phyloP scores from a whole-genome alignment of 2,888 invertebrate species.

The Nemurella pictetii region DNA sequence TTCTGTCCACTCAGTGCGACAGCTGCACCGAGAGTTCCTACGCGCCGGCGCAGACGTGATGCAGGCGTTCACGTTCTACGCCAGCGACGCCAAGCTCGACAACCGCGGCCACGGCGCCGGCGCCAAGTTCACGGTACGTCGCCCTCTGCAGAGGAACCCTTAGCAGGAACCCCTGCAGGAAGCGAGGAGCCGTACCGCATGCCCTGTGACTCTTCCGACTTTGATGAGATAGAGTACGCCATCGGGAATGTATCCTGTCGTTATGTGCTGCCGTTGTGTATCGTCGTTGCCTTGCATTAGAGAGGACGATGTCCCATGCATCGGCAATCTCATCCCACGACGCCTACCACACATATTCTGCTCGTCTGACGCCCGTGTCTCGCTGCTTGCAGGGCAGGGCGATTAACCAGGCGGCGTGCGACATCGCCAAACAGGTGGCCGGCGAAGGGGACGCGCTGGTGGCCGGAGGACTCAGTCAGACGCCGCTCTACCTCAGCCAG shows the following conservation, averaged over 20 bases:
- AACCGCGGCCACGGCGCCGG: slow-evolving; percentile 50
- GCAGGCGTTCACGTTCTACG: slow-evolving; percentile 53
- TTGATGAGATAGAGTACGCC: too few species aligned
- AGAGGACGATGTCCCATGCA: too few species aligned
- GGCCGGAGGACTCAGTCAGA: slow-evolving; percentile 50
- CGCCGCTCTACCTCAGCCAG: slow-evolving; percentile 50
- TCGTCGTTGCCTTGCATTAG: too few species aligned
- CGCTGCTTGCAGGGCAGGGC: slow-evolving; percentile 46
- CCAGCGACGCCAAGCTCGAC: slow-evolving; percentile 52
- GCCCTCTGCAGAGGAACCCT: too few species aligned
- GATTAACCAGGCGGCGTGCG: slow-evolving; percentile 51
- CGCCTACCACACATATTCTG: background rate
- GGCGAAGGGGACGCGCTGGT: slow-evolving; percentile 50
- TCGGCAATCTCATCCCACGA: too few species aligned
- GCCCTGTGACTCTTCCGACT: too few species aligned
- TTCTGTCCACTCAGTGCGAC: slow-evolving; percentile 45
- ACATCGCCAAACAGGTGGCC: slow-evolving; percentile 50
- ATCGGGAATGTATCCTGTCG: too few species aligned
- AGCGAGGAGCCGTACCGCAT: too few species aligned
- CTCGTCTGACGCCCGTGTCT: background rate
- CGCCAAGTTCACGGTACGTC: slow-evolving; percentile 45
- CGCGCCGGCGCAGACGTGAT: slow-evolving; percentile 52
- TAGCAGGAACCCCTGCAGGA: too few species aligned
- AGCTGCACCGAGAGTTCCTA: slow-evolving; percentile 52
- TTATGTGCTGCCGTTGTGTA: too few species aligned